phyloP scores from a whole-genome alignment of 2,888 invertebrate genomes.

The Ischnura elegans region DNA sequence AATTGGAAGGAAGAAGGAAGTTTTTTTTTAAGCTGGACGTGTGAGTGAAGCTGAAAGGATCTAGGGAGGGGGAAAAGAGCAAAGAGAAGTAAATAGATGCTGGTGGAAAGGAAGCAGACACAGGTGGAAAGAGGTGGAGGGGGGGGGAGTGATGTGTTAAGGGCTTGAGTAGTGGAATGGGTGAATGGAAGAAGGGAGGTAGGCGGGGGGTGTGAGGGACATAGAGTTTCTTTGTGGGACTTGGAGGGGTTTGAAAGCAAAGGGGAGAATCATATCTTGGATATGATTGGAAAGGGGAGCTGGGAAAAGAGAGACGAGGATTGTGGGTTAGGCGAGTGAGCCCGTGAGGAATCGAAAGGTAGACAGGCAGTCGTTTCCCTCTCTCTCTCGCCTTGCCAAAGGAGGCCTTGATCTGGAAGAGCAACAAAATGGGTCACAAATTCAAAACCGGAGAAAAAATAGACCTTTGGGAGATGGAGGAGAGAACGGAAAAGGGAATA shows the following conservation, averaged over 20 bases:
- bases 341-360: not conserved
- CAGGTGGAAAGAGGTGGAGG: not conserved
- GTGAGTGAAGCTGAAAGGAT: not conserved
- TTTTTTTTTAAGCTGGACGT: too few species aligned
- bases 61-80: not conserved
- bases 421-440: constrained; percentile 57
- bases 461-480: not conserved
- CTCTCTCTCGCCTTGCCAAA: not conserved
- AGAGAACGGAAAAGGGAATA: too few species aligned
- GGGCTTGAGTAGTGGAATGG: not conserved
- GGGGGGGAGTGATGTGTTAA: not conserved
- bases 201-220: not conserved
- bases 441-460: constrained; percentile 35
- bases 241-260: not conserved
- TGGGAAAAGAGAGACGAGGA: too few species aligned
- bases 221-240: not conserved
- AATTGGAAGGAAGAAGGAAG: too few species aligned
- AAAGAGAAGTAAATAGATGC: too few species aligned
- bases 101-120: not conserved
- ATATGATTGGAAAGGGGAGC: not conserved
- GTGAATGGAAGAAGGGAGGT: not conserved
- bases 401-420: constrained; percentile 21
- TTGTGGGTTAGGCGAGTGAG: not conserved
- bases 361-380: not conserved
- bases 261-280: not conserved